Percentiles rank a stretch among this genome's conserved stretches.
These are phyloP conservation scores for Gymnarchus niloticus DNA, from an alignment of 2,113 vertebrate genomes.

Conservation along the genomic window DNA sequence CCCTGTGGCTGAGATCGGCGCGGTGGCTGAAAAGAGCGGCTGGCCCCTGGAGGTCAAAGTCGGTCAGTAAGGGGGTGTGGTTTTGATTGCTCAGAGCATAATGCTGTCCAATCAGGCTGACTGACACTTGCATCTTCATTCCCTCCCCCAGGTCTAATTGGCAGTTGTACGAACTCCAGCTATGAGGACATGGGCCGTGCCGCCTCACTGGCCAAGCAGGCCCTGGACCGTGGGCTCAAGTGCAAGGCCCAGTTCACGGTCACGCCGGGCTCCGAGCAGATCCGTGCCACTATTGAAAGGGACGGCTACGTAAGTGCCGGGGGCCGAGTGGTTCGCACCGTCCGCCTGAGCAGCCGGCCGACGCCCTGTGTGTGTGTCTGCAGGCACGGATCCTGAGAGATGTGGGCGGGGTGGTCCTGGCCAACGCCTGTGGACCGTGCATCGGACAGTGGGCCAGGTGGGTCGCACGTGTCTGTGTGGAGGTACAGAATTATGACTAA, in stretches of 20 bases:
- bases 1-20: conserved; percentile 79
- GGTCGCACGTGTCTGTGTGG: background rate
- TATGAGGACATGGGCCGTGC: conserved; percentile 97
- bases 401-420: conserved; percentile 88
- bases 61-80: conserved; percentile 64
- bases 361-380: background rate
- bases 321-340: background rate
- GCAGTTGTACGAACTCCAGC: conserved; percentile 97
- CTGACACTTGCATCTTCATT: background rate
- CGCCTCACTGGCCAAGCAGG: conserved; percentile 88
- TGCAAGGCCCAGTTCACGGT: conserved; percentile 92
- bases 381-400: conserved; percentile 81
- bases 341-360: fast-evolving
- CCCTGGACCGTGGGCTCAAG: conserved; percentile 78
- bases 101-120: background rate
- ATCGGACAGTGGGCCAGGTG: conserved; percentile 99
- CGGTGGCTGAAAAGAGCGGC: conserved; percentile 78
- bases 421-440: conserved; percentile 94
- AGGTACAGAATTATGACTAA: too few relatives aligned
- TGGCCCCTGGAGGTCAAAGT: conserved; percentile 96
- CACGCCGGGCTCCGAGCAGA: conserved; percentile 94
- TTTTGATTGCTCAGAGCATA: background rate
- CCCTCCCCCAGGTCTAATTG: conserved; percentile 75
- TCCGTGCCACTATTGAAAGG: conserved; percentile 92
- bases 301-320: conserved; percentile 84